Conservation (phyloP, 2,113 vertebrate genomes). For the Rhodinocichla rosea region DNA sequence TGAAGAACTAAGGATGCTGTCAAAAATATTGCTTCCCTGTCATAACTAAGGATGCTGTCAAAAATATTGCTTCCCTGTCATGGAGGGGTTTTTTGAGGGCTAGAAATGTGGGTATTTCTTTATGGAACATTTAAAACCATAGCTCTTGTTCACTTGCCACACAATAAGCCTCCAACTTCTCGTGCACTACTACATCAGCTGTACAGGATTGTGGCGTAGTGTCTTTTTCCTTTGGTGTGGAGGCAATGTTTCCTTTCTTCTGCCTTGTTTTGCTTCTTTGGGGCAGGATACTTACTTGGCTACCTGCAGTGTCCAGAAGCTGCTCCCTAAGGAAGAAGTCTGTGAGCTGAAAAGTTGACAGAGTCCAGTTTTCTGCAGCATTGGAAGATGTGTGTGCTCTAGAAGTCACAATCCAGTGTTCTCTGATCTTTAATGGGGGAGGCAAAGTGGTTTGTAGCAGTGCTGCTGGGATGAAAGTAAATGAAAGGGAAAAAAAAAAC, state of each 20-base stretch:
- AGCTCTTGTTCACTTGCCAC: not conserved
- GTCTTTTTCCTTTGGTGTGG: not conserved
- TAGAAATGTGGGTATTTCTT: not conserved
- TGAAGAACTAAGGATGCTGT: not conserved
- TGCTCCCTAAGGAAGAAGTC: not conserved
- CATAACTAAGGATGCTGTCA: too few species aligned
- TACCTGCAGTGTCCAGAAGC: not conserved
- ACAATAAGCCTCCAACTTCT: not conserved
- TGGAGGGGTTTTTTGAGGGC: not conserved
- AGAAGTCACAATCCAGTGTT: not conserved
- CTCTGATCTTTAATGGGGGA: not conserved
- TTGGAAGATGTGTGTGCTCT: not conserved
- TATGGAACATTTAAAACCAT: rapidly evolving
- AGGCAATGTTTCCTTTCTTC: not conserved
- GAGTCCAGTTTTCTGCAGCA: not conserved
- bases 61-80: not conserved
- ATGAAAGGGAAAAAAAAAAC: not conserved
- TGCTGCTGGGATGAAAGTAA: not conserved
- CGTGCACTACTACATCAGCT: rapidly evolving
- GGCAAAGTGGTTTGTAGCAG: not conserved
- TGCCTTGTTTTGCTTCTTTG: not conserved
- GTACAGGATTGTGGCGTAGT: not conserved
- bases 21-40: not conserved
- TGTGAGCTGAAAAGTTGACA: not conserved
- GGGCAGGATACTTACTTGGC: not conserved